Conservation (phyloP, 2,797 vertebrate genomes). For the Pipistrellus pipistrellus region DNA sequence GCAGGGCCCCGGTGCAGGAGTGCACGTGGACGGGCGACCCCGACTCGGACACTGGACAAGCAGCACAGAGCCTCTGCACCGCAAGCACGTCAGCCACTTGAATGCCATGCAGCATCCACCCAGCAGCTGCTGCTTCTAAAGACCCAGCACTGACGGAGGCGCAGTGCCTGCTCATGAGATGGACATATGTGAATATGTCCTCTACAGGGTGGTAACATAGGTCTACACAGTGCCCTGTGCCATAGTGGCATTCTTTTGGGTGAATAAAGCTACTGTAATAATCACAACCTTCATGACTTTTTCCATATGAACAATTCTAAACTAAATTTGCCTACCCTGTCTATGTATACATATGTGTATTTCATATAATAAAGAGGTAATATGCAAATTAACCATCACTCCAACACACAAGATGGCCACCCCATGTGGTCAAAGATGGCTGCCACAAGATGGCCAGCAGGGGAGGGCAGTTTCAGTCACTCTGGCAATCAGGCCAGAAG, state of each 20-base stretch:
- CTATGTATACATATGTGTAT: not conserved
- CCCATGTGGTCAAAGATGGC: too few species aligned
- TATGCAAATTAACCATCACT: too few species aligned
- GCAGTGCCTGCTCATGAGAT: not conserved
- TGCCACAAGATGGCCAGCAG: too few species aligned
- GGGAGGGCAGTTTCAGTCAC: too few species aligned
- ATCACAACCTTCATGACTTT: not conserved
- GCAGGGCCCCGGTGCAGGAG: not conserved
- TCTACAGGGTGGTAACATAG: not conserved
- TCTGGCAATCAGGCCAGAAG: too few species aligned
- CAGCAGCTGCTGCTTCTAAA: not conserved
- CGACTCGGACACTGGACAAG: not conserved
- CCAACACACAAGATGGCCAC: too few species aligned
- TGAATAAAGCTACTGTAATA: not conserved
- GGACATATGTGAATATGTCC: fast-evolving
- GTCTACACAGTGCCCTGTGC: not conserved
- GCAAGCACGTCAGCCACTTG: not conserved
- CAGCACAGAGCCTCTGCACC: not conserved
- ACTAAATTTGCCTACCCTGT: not conserved
- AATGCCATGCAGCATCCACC: fast-evolving
- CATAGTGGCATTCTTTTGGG: not conserved
- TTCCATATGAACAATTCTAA: not conserved
- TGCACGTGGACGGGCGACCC: not conserved
- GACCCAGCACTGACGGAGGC: not conserved
- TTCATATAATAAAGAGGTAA: too few species aligned